phyloP scores from a whole-genome alignment of 2,888 invertebrate genomes.

The Tribolium freemani region DNA sequence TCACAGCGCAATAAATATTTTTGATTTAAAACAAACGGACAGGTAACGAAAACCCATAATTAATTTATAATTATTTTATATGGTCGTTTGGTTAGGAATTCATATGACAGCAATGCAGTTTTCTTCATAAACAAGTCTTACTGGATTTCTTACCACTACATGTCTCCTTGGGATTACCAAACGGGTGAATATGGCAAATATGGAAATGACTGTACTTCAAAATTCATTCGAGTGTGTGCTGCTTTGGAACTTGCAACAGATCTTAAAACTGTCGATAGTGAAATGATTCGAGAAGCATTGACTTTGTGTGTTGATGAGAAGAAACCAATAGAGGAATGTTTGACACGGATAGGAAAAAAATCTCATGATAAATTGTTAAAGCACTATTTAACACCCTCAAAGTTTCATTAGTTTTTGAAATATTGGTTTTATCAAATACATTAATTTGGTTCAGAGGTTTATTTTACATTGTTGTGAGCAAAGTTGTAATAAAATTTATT shows the following conservation, averaged over 20 bases:
- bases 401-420: constrained; percentile 10
- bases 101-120: constrained; percentile 80
- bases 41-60: constrained; percentile 70
- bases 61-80: too few species aligned
- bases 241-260: constrained; percentile 77
- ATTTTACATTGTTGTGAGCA: too few species aligned
- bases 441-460: too few species aligned
- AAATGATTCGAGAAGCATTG: constrained; percentile 76
- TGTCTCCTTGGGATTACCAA: constrained; percentile 85
- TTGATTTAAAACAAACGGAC: constrained; percentile 80
- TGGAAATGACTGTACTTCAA: constrained; percentile 76
- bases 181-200: constrained; percentile 87
- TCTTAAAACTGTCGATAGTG: constrained; percentile 76
- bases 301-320: constrained; percentile 72
- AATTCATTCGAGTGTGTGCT: constrained; percentile 79
- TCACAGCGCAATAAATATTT: constrained; percentile 80
- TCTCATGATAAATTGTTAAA: constrained; percentile 67
- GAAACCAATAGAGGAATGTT: constrained; percentile 72
- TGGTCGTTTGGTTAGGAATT: constrained; percentile 69
- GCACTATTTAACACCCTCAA: constrained; percentile 49
- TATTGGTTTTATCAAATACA: too few species aligned
- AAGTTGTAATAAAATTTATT: too few species aligned
- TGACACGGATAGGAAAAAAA: constrained; percentile 68
- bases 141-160: constrained; percentile 87
- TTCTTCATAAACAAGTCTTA: constrained; percentile 82